These are phyloP conservation scores for Luidia sarsii DNA, from an alignment of 53 echinoderm and acorn worm genomes.

Conservation along the genomic window DNA sequence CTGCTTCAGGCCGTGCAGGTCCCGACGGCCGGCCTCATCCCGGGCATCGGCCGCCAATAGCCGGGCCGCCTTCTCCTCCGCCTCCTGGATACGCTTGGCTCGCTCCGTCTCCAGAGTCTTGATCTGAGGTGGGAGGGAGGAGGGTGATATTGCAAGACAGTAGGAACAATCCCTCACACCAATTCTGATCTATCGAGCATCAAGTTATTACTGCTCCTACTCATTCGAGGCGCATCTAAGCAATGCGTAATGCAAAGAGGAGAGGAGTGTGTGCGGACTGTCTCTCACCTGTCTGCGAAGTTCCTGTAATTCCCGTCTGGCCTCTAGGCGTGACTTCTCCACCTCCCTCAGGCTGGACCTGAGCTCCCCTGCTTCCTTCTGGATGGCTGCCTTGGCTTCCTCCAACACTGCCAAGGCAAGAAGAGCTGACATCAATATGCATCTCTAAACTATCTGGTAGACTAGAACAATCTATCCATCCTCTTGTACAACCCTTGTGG, in stretches of 20 bases:
- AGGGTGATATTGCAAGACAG: too few species aligned
- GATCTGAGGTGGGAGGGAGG: constrained; percentile 41
- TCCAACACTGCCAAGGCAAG: constrained; percentile 74
- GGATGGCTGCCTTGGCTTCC: constrained; percentile 69
- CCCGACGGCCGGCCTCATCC: constrained; percentile 77
- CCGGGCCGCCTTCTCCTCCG: constrained; percentile 74
- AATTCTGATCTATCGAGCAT: too few species aligned
- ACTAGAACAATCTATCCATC: too few species aligned
- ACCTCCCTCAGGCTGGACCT: constrained; percentile 91
- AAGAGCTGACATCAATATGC: not conserved
- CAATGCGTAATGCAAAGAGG: too few species aligned
- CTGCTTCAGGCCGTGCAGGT: constrained; percentile 81
- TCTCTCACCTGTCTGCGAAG: constrained; percentile 94
- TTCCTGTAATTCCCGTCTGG: constrained; percentile 89
- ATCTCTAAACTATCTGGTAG: not conserved
- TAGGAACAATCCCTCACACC: too few species aligned
- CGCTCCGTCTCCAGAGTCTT: constrained; percentile 86
- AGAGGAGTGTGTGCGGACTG: too few species aligned
- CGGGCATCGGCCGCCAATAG: constrained; percentile 76
- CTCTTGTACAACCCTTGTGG: too few species aligned
- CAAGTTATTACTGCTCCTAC: too few species aligned
- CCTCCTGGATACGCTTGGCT: constrained; percentile 77
- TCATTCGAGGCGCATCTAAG: too few species aligned
- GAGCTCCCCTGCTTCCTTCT: constrained; percentile 87
- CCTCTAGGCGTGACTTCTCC: constrained; percentile 92